Conservation (phyloP, 2,113 vertebrate species). For the Pygoscelis antarcticus region DNA sequence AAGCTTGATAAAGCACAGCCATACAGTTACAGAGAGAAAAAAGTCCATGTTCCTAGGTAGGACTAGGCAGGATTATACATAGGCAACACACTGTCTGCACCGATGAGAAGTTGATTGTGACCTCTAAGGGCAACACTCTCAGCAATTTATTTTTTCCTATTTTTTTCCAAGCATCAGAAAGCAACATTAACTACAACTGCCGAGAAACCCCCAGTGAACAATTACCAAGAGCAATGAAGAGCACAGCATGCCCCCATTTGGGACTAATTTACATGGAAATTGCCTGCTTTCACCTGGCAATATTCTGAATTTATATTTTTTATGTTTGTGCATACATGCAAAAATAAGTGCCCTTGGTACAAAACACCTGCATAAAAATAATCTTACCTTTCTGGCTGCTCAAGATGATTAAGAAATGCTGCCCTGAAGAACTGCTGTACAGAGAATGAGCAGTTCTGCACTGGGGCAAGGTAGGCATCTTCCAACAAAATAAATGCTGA, state of each 20-base stretch:
- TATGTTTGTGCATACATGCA: conserved; percentile 10
- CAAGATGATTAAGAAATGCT: neutral
- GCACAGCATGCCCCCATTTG: neutral
- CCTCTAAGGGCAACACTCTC: neutral
- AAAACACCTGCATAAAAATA: conserved; percentile 41
- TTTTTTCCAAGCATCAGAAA: neutral
- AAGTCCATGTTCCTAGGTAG: neutral
- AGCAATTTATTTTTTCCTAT: neutral
- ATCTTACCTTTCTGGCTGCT: neutral
- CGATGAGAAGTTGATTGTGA: neutral
- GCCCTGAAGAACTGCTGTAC: neutral
- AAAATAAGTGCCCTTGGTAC: conserved; percentile 27
- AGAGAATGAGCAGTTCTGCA: neutral
- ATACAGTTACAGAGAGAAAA: neutral
- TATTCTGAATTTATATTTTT: conserved; percentile 32
- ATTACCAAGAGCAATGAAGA: conserved; percentile 43
- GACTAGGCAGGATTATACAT: neutral
- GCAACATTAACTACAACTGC: conserved; percentile 22
- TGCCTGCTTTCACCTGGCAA: conserved; percentile 43
- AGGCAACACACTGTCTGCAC: neutral
- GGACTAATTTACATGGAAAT: conserved; percentile 65
- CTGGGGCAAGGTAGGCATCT: neutral
- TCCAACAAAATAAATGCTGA: neutral
- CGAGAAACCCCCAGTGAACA: neutral
- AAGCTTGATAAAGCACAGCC: neutral